These are phyloP conservation scores for Catocala sponsa DNA, from an alignment of 2,888 invertebrate species.

Conservation along the genomic window DNA sequence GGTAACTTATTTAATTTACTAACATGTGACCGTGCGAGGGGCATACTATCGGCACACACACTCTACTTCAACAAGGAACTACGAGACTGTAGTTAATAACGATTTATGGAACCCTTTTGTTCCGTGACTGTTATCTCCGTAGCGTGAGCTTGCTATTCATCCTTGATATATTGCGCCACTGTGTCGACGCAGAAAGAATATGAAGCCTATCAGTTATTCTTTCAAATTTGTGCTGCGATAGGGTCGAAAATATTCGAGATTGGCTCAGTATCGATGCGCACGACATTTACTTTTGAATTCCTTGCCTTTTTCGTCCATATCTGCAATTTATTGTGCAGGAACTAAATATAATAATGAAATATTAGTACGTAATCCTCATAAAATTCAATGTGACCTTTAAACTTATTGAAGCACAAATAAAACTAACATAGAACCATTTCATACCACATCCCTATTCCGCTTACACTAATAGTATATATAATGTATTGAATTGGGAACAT, in stretches of 20 bases:
- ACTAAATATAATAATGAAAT: no score
- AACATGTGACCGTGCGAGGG: slow-evolving; percentile 25
- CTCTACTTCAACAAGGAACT: slow-evolving; percentile 73
- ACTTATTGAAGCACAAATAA: no score
- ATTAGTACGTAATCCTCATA: no score
- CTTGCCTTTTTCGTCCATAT: not conserved
- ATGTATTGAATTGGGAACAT: slow-evolving; percentile 19
- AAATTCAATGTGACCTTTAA: no score
- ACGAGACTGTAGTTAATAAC: slow-evolving; percentile 80
- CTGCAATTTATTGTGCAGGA: not conserved
- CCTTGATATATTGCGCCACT: slow-evolving; percentile 78
- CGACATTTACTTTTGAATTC: not conserved
- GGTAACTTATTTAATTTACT: slow-evolving; percentile 46
- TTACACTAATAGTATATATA: not conserved
- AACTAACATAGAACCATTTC: not conserved
- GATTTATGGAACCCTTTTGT: slow-evolving; percentile 86
- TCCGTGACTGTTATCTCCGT: slow-evolving; percentile 79
- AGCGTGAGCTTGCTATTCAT: slow-evolving; percentile 79
- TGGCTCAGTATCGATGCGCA: slow-evolving; percentile 2
- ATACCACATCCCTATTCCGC: not conserved
- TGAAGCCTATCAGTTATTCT: slow-evolving; percentile 59
- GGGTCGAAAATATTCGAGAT: slow-evolving; percentile 5
- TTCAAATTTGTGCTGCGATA: slow-evolving; percentile 25
- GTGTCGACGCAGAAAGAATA: slow-evolving; percentile 71
- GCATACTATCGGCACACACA: slow-evolving; percentile 58